Conservation (phyloP, 2,888 invertebrate genomes). For the Ectemnius cavifrons region DNA sequence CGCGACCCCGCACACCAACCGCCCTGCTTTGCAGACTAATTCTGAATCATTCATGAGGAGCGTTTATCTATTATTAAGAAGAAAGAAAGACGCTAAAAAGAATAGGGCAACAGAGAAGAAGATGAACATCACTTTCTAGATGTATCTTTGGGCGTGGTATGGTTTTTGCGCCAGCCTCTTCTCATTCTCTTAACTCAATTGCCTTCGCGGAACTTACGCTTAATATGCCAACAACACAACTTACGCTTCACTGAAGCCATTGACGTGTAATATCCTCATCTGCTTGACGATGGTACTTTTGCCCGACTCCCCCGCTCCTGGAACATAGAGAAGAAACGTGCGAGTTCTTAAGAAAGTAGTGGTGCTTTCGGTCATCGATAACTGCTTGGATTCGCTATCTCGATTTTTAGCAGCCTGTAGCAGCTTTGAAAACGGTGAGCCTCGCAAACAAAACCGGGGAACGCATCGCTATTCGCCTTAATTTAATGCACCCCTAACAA, state of each 20-base stretch:
- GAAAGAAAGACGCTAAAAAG: neutral
- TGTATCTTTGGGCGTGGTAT: too few species aligned
- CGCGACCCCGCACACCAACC: too few species aligned
- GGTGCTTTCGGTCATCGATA: neutral
- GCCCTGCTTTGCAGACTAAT: constrained; percentile 15
- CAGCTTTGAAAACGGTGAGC: too few species aligned
- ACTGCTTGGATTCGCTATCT: too few species aligned
- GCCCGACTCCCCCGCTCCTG: constrained; percentile 98
- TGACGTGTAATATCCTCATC: constrained; percentile 99
- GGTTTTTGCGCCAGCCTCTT: too few species aligned
- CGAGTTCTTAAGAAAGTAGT: constrained; percentile 17
- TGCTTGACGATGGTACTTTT: constrained; percentile 99
- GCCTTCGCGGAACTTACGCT: constrained; percentile 8
- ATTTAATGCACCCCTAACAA: constrained; percentile 3
- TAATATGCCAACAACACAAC: constrained; percentile 66
- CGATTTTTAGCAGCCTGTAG: too few species aligned
- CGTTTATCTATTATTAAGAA: neutral
- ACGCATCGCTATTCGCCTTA: neutral
- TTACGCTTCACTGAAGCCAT: constrained; percentile 98
- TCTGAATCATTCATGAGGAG: constrained; percentile 41
- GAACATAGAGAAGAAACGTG: constrained; percentile 36
- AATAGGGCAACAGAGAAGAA: constrained; percentile 10
- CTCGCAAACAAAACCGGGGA: neutral
- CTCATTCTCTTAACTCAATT: neutral
- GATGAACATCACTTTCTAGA: neutral